Percentiles rank a stretch among this genome's conserved stretches.
phyloP scores from a whole-genome alignment of 2,888 invertebrate species.

The Eudasyphora cyanicolor region DNA sequence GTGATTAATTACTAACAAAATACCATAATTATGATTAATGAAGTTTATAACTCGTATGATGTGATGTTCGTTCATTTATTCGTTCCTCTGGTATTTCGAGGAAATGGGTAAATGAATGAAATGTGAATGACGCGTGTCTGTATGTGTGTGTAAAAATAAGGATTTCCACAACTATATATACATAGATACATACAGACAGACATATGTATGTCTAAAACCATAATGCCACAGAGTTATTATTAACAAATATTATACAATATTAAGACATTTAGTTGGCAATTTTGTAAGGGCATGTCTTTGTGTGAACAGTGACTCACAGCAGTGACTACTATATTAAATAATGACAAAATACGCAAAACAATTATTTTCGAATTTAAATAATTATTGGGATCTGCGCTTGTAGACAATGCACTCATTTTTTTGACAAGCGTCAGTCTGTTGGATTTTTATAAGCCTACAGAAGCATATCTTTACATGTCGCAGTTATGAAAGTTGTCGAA shows the following conservation, averaged over 20 bases:
- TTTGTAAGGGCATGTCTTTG: not conserved
- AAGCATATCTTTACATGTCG: no score
- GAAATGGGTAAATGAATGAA: constrained; percentile 7
- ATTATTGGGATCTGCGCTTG: no score
- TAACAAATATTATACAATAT: constrained; percentile 51
- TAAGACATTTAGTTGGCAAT: constrained; percentile 37
- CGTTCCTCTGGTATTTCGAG: no score
- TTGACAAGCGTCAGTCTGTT: no score
- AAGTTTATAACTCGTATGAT: constrained; percentile 27
- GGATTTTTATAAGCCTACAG: no score
- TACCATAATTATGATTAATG: constrained; percentile 62
- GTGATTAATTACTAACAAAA: constrained; percentile 60
- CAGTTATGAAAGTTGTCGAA: no score
- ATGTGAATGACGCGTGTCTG: not conserved
- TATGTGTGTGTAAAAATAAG: not conserved
- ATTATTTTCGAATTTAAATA: no score
- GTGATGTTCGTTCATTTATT: constrained; percentile 6
- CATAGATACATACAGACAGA: not conserved
- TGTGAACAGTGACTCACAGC: not conserved
- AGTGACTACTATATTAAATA: no score
- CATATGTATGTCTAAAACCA: not conserved
- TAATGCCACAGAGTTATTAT: constrained; percentile 39
- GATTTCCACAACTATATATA: not conserved
- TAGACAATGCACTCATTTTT: no score
- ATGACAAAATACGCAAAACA: no score